phyloP scores from a whole-genome alignment of 2,797 vertebrate species.

The Gymnoscopelus microlampas region DNA sequence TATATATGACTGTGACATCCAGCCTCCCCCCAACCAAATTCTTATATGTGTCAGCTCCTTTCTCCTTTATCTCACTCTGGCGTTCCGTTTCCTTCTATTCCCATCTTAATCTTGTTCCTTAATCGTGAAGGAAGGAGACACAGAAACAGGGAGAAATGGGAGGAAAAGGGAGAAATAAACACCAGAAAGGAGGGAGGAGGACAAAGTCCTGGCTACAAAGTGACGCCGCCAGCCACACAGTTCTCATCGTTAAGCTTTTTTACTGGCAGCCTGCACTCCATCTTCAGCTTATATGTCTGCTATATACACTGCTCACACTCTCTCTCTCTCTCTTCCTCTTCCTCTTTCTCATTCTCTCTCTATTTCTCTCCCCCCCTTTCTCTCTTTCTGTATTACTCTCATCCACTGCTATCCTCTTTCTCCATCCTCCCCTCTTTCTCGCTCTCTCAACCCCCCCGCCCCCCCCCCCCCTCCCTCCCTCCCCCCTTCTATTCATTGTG shows the following conservation, averaged over 20 bases:
- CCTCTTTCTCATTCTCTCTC: constrained; percentile 4
- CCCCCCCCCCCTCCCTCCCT: constrained; percentile 9
- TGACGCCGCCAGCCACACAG: constrained; percentile 58
- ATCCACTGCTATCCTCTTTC: constrained; percentile 21
- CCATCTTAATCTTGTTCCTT: constrained; percentile 57
- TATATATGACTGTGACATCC: constrained; percentile 8
- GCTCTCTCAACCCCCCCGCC: constrained; percentile 14
- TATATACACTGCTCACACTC: constrained; percentile 42
- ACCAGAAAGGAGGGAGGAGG: constrained; percentile 39
- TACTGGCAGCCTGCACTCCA: constrained; percentile 58
- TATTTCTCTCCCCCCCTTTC: constrained; percentile 15
- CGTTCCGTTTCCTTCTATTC: constrained; percentile 22
- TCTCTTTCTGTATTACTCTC: background rate
- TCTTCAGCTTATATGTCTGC: constrained; percentile 55
- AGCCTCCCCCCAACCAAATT: constrained; percentile 6
- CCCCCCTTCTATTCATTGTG: constrained; percentile 24
- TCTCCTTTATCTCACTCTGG: constrained; percentile 36
- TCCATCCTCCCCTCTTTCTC: background rate
- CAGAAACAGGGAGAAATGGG: constrained; percentile 30
- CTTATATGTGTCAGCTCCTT: constrained; percentile 15
- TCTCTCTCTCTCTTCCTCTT: background rate
- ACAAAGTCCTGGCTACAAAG: constrained; percentile 58
- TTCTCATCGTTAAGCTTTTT: constrained; percentile 63
- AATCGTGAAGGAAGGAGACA: constrained; percentile 52
- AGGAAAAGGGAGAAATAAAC: constrained; percentile 43